Base-by-base conservation (phyloP, 2,113 vertebrate species). In the Chloebia gouldiae region DNA sequence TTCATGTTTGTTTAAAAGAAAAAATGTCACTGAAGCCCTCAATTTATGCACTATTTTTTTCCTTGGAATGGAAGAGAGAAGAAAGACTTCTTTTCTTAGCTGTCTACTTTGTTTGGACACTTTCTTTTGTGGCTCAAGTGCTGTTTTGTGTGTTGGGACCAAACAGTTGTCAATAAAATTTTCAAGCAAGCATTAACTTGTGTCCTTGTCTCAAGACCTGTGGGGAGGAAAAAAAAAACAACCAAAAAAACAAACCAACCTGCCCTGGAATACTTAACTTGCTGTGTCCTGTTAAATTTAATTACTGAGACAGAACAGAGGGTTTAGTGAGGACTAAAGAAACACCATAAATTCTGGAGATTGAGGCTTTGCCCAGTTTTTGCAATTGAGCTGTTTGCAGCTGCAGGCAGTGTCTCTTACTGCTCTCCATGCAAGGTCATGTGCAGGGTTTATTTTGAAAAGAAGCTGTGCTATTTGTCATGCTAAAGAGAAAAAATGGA, bases 151-250 rank as follows among this genome's bases (percentile, higher is more conserved):
- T 98, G 97, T 99, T 98, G 98, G 98, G 99, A 99, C 99, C 98
- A 98, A 99, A 98, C 97, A 93, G 98, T 98, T 98, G 97, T 99
- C 98, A 99, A 99, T 99, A 99, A 99, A 99, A 96, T 98, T 99
- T 98, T 97, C 95, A 97, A 98, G 99, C 98, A 98, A 99, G 99
- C 98, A 99, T 98, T 98, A 93, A 93, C 25, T 72, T 47, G 88
- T 94, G 96, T 93, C 72, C 4, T 90, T 96, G 66, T 92, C 44
- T 93, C 37, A 73, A 91, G 21, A 61, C 20, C 24, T 64, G 15
- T 12, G 18, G 16, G 15, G 69, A 40, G 40, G 6, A 2, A 1
- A 11, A 15, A 44, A 30, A 28, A 40, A 69, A 27, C 12, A 14
- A 1, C 2, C 2, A 10, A 24, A 13, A 51, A 54, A 28, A 1